These are phyloP conservation scores for Sycobia sp. DNA, from an alignment of 1,140 invertebrate genomes.

Conservation along the genomic window DNA sequence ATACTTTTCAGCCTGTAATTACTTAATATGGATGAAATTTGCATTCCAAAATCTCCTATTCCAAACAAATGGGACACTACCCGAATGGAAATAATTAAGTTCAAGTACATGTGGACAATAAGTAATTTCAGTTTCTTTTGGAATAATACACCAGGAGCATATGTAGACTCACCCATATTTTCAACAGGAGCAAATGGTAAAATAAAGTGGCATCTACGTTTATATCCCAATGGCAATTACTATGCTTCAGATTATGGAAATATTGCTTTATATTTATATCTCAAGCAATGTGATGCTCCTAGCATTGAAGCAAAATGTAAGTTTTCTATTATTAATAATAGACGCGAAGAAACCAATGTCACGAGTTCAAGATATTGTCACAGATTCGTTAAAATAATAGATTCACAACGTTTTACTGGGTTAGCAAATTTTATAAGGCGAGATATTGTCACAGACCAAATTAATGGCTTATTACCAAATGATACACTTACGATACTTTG, in stretches of 20 bases:
- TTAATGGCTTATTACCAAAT: slow-evolving; percentile 95
- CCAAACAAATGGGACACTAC: slow-evolving; percentile 26
- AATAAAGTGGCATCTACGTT: slow-evolving; percentile 25
- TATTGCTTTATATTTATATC: slow-evolving; percentile 93
- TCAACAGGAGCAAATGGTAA: slow-evolving; percentile 20
- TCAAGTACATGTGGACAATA: slow-evolving; percentile 30
- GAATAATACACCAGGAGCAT: slow-evolving; percentile 23
- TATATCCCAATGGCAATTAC: slow-evolving; percentile 21
- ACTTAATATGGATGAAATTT: slow-evolving; percentile 19
- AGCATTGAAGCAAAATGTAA: slow-evolving; percentile 99
- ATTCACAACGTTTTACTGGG: slow-evolving; percentile 60
- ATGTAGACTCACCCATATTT: slow-evolving; percentile 22
- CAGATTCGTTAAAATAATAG: slow-evolving; percentile 71
- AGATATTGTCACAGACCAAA: slow-evolving; percentile 97
- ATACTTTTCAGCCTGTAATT: no score
- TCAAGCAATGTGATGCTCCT: slow-evolving; percentile 98
- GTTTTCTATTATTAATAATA: slow-evolving; percentile 99
- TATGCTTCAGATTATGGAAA: slow-evolving; percentile 19
- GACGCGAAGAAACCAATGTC: slow-evolving; percentile 96
- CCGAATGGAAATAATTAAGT: slow-evolving; percentile 22
- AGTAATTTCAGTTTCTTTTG: slow-evolving; percentile 29
- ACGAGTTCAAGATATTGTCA: slow-evolving; percentile 66
- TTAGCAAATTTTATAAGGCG: slow-evolving; percentile 99
- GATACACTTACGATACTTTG: slow-evolving; percentile 99
- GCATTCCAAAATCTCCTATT: slow-evolving; percentile 20